Conservation (phyloP, 2,888 invertebrate genomes). For the Selenia dentaria region DNA sequence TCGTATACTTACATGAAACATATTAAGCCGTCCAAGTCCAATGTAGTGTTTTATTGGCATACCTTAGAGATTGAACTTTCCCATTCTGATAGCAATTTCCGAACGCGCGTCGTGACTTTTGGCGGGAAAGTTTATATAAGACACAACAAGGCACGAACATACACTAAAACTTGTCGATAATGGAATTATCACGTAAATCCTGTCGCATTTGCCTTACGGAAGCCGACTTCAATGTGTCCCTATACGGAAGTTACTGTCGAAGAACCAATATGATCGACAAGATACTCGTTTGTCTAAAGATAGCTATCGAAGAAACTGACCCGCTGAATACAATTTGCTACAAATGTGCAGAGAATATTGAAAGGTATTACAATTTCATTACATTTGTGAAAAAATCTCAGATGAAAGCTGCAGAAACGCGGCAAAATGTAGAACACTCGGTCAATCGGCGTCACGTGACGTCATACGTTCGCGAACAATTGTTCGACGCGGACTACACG, state of each 20-base stretch:
- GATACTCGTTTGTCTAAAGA: slow-evolving; percentile 63
- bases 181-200: slow-evolving; percentile 62
- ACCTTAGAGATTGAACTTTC: slow-evolving; percentile 28
- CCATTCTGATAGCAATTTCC: slow-evolving; percentile 8
- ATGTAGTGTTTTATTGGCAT: slow-evolving; percentile 65
- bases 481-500: slow-evolving; percentile 64
- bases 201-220: slow-evolving; percentile 69
- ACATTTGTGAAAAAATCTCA: slow-evolving; percentile 63
- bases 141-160: not conserved
- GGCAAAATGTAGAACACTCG: slow-evolving; percentile 37
- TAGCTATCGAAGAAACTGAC: slow-evolving; percentile 65
- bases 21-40: slow-evolving; percentile 66
- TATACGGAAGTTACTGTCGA: slow-evolving; percentile 61
- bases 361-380: slow-evolving; percentile 66
- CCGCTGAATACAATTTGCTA: slow-evolving; percentile 64
- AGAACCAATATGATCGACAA: slow-evolving; percentile 64
- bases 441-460: slow-evolving; percentile 56
- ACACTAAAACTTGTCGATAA: slow-evolving; percentile 32
- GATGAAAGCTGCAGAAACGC: slow-evolving; percentile 42
- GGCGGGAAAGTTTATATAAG: slow-evolving; percentile 39
- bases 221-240: slow-evolving; percentile 67
- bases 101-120: slow-evolving; percentile 20
- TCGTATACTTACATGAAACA: slow-evolving; percentile 65
- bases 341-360: slow-evolving; percentile 67
- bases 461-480: slow-evolving; percentile 64